Evolutionary conservation across 2,797 vertebrate species (phyloP).

Genomic region (Alfaro cultratus): DNA sequence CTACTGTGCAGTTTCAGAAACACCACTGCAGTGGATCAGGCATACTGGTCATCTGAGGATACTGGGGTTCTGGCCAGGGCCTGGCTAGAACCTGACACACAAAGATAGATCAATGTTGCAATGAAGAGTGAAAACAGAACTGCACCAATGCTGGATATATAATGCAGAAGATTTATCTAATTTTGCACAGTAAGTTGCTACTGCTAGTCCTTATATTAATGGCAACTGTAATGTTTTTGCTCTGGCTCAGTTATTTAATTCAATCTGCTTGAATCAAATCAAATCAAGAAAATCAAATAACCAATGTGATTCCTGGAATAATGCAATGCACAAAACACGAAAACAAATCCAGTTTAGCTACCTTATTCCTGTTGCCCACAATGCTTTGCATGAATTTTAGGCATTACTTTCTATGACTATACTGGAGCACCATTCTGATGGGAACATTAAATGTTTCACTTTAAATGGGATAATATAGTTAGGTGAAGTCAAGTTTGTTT

Average conservation of each 20-base stretch:
- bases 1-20: neutral
- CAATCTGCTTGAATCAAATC: neutral
- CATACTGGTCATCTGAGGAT: neutral
- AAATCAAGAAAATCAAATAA: neutral
- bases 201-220: neutral
- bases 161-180: neutral
- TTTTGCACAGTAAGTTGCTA: neutral
- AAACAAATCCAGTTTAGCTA: neutral
- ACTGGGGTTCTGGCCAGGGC: neutral
- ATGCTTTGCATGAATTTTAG: neutral
- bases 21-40: constrained; percentile 2
- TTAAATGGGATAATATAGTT: neutral
- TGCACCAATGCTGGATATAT: neutral
- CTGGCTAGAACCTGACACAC: neutral
- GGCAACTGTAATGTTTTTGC: neutral
- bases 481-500: too few species aligned
- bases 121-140: neutral
- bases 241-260: neutral
- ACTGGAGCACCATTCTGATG: neutral
- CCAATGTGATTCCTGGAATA: neutral
- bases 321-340: neutral
- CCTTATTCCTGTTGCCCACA: neutral
- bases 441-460: neutral
- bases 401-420: neutral
- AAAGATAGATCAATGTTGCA: neutral